phyloP scores from a whole-genome alignment of 2,797 vertebrate genomes.

The Cossypha dichroa region DNA sequence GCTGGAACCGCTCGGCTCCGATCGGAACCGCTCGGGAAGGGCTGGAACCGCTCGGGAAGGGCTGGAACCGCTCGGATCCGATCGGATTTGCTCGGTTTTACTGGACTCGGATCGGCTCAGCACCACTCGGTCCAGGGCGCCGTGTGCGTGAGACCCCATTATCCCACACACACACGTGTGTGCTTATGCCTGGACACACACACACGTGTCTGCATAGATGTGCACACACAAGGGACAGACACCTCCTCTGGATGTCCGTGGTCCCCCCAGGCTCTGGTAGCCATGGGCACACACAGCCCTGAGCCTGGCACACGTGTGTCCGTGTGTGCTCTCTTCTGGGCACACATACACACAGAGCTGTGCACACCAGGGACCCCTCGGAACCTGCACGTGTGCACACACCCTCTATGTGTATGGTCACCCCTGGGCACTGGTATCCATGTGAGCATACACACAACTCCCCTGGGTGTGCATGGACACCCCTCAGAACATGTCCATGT shows the following conservation, averaged over 20 bases:
- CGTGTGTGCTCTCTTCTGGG: rapidly evolving
- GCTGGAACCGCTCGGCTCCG: not conserved
- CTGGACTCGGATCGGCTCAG: not conserved
- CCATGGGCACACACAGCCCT: not conserved
- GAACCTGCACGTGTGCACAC: rapidly evolving
- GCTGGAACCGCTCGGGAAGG: not conserved
- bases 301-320: not conserved
- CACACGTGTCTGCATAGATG: rapidly evolving
- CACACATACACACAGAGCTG: rapidly evolving
- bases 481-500: not conserved
- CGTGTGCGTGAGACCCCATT: rapidly evolving
- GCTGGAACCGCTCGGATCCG: not conserved
- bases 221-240: not conserved
- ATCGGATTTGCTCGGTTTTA: rapidly evolving
- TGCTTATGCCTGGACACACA: not conserved
- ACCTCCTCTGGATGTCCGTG: rapidly evolving
- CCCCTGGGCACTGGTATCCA: rapidly evolving
- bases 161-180: not conserved
- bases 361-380: not conserved
- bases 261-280: rapidly evolving
- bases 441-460: rapidly evolving
- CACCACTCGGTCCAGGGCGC: not conserved
- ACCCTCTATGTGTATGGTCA: rapidly evolving
- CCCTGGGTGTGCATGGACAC: not conserved
- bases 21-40: too few species aligned